phyloP scores from a whole-genome alignment of 2,888 invertebrate species.

The Drosophila antonietae region DNA sequence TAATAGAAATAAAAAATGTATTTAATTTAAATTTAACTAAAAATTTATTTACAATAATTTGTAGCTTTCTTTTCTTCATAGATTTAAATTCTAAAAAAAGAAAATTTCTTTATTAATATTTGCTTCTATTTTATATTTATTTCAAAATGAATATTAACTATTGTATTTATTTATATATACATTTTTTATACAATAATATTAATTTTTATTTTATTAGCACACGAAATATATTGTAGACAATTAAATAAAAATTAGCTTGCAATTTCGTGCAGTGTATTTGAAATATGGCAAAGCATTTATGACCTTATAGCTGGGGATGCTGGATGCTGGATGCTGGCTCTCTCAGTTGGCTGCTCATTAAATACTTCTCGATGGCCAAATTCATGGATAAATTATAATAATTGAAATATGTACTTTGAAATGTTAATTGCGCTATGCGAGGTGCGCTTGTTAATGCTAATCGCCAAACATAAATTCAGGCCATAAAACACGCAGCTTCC shows the following conservation, averaged over 20 bases:
- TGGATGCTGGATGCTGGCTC: slow-evolving; percentile 18
- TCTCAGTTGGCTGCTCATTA: slow-evolving; percentile 43
- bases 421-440: slow-evolving; percentile 69
- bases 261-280: slow-evolving; percentile 17
- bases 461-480: slow-evolving; percentile 71
- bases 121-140: not conserved
- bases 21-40: no score
- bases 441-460: slow-evolving; percentile 72
- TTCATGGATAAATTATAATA: slow-evolving; percentile 76
- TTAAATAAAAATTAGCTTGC: not conserved
- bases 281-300: slow-evolving; percentile 45
- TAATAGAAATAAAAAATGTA: no score
- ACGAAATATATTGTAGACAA: not conserved
- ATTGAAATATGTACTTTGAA: slow-evolving; percentile 74
- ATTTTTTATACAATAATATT: not conserved
- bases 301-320: slow-evolving; percentile 24
- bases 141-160: no score
- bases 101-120: no score
- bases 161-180: not conserved
- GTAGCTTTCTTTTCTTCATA: no score
- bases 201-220: not conserved
- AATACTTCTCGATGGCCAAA: slow-evolving; percentile 64
- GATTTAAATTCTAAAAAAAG: no score
- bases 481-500: slow-evolving; percentile 40
- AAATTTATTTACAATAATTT: no score